Conservation (phyloP, 2,888 invertebrate genomes). For the Nemotelus pantherinus region DNA sequence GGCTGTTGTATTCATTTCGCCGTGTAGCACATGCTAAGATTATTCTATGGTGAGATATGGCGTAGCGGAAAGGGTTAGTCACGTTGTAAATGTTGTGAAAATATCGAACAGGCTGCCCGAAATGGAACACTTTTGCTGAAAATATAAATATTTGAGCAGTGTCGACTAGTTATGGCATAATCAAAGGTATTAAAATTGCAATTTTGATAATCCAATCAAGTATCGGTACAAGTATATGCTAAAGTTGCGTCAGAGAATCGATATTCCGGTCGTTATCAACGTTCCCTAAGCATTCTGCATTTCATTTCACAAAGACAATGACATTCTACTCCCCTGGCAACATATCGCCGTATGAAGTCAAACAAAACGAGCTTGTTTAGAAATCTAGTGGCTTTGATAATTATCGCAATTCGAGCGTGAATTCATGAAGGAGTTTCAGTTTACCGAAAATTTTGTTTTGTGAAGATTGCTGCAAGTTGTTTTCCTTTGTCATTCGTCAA, state of each 20-base stretch:
- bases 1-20: not conserved
- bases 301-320: not conserved
- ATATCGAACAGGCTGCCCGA: no score
- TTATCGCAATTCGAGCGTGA: slow-evolving; percentile 12
- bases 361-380: not conserved
- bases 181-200: no score
- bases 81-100: no score
- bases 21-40: no score
- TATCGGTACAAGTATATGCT: no score
- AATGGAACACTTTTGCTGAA: no score
- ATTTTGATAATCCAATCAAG: no score
- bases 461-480: not conserved
- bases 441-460: not conserved
- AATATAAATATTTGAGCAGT: no score
- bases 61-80: no score
- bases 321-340: not conserved
- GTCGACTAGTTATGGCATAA: no score
- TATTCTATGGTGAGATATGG: no score
- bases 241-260: not conserved
- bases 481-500: not conserved
- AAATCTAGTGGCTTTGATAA: slow-evolving; percentile 9
- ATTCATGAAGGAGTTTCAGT: slow-evolving; percentile 2
- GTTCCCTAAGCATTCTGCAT: not conserved
- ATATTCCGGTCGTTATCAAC: not conserved
- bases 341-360: not conserved